These are phyloP conservation scores for Rhipidura dahli DNA, from an alignment of 2,113 vertebrate species.

Conservation along the genomic window DNA sequence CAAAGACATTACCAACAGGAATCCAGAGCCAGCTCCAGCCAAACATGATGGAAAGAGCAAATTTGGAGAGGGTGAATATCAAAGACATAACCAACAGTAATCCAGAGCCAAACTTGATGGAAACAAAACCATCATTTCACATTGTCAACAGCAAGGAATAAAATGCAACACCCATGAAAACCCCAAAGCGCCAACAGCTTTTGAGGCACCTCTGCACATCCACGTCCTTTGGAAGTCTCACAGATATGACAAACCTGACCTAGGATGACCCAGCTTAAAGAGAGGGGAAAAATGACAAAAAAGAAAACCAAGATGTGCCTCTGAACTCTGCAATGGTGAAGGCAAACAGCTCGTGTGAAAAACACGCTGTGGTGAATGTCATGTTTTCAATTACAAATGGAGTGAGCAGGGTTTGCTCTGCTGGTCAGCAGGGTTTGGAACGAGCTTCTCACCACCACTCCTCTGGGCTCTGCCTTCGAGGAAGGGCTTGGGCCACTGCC, in stretches of 20 bases:
- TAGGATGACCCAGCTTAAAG: not conserved
- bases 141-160: not conserved
- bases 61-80: not conserved
- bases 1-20: not conserved
- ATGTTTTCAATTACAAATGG: not conserved
- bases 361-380: not conserved
- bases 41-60: too few relatives aligned
- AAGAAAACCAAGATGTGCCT: not conserved
- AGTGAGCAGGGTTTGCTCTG: not conserved
- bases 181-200: not conserved
- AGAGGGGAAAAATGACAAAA: not conserved
- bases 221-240: not conserved
- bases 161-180: not conserved
- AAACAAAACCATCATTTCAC: not conserved
- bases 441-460: not conserved
- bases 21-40: not conserved
- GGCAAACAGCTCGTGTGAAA: not conserved
- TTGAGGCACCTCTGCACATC: not conserved
- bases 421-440: not conserved
- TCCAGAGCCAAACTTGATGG: not conserved
- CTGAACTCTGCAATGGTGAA: not conserved
- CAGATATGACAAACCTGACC: not conserved
- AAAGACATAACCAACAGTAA: not conserved
- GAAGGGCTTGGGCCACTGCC: not conserved
- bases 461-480: not conserved